Conservation (phyloP, 2,888 invertebrate species). For the Hemithea aestivaria region DNA sequence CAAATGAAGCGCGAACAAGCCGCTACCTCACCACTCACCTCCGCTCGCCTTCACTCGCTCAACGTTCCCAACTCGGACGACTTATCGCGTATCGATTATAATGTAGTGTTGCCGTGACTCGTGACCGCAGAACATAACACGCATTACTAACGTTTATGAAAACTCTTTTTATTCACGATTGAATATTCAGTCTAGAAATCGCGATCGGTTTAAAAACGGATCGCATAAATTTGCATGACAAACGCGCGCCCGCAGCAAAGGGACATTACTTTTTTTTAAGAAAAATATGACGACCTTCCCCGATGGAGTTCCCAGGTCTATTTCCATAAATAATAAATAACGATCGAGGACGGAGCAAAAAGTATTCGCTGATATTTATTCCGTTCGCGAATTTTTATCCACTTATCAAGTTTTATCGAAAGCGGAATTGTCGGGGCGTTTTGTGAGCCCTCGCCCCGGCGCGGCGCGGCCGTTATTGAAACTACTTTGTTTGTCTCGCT, state of each 20-base stretch:
- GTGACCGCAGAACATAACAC: constrained; percentile 55
- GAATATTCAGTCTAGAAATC: constrained; percentile 70
- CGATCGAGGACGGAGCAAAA: constrained; percentile 67
- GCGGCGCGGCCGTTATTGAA: constrained; percentile 15
- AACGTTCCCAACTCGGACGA: constrained; percentile 1
- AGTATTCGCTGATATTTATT: constrained; percentile 71
- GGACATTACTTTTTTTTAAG: constrained; percentile 73
- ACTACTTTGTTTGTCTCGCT: constrained; percentile 22
- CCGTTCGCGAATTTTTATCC: constrained; percentile 68
- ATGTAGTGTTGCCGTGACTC: constrained; percentile 48
- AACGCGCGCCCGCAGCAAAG: constrained; percentile 55
- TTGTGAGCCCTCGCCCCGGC: constrained; percentile 11
- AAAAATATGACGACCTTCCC: constrained; percentile 75
- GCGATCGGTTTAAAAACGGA: constrained; percentile 71
- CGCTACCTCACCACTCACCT: background rate
- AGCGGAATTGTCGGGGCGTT: constrained; percentile 22
- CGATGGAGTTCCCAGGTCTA: constrained; percentile 70
- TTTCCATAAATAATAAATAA: constrained; percentile 79
- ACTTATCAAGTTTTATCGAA: constrained; percentile 59
- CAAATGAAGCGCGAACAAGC: constrained; percentile 29
- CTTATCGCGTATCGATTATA: constrained; percentile 28
- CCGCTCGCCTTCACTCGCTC: background rate
- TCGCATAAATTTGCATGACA: constrained; percentile 77
- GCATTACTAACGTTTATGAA: constrained; percentile 53
- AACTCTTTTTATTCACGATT: constrained; percentile 54